These are phyloP conservation scores for Sipunculus nudus DNA, from an alignment of 2,888 invertebrate species.

Conservation along the genomic window DNA sequence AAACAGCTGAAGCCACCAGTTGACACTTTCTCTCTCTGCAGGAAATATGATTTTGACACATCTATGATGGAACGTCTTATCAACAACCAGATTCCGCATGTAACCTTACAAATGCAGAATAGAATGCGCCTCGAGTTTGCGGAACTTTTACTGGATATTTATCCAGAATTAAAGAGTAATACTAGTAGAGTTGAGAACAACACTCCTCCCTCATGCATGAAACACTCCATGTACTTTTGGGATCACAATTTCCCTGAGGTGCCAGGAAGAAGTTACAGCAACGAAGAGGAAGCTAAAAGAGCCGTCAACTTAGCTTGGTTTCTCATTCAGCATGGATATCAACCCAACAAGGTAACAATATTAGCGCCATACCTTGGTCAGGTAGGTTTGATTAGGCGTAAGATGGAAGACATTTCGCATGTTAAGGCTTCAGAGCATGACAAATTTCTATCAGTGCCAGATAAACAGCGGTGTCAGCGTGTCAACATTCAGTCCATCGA, in stretches of 20 bases:
- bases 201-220: conserved; percentile 10
- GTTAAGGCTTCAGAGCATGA: too few relatives aligned
- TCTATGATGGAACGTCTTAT: conserved; percentile 36
- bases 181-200: conserved; percentile 10
- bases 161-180: conserved; percentile 25
- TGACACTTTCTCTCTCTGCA: conserved; percentile 17
- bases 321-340: conserved; percentile 26
- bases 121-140: conserved; percentile 34
- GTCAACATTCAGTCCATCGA: conserved; percentile 42
- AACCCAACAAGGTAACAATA: conserved; percentile 21
- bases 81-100: conserved; percentile 19
- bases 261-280: conserved; percentile 21
- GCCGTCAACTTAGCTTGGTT: conserved; percentile 25
- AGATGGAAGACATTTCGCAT: too few relatives aligned
- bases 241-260: conserved; percentile 21
- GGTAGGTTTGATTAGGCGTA: conserved; percentile 19
- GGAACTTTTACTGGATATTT: conserved; percentile 24
- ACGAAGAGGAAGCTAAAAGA: conserved; percentile 28
- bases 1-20: conserved; percentile 32
- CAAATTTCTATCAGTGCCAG: too few relatives aligned
- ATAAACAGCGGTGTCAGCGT: too few relatives aligned
- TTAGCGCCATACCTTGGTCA: conserved; percentile 34
- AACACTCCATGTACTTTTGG: conserved; percentile 31
- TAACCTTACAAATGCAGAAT: conserved; percentile 23
- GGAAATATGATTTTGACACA: conserved; percentile 27